A percentile compares a stretch with the other conserved stretches of the same genome.
Evolutionary conservation across 2,888 invertebrate genomes (phyloP).

Genomic region (Torymus tubicola): DNA sequence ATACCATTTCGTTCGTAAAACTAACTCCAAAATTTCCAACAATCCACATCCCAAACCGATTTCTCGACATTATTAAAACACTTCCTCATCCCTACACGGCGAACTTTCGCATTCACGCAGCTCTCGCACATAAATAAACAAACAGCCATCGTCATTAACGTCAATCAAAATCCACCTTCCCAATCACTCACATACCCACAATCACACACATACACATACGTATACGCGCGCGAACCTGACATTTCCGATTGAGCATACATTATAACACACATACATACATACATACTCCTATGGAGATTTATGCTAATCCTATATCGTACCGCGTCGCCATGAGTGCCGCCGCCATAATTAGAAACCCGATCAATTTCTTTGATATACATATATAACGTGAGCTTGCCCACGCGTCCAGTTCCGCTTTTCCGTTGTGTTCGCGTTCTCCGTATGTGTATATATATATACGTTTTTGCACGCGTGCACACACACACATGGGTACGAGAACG

Average conservation of each 20-base stretch:
- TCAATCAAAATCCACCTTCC: no score
- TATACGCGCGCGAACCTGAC: not conserved
- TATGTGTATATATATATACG: slow-evolving; percentile 5
- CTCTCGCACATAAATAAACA: no score
- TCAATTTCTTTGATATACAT: slow-evolving; percentile 65
- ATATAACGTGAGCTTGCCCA: slow-evolving; percentile 50
- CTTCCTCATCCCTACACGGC: no score
- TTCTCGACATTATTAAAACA: no score
- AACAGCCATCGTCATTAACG: no score
- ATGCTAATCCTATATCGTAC: slow-evolving; percentile 63
- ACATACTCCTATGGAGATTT: slow-evolving; percentile 66
- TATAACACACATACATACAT: not conserved
- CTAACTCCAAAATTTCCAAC: no score
- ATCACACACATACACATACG: no score
- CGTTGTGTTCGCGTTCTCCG: not conserved
- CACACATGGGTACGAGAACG: slow-evolving; percentile 34
- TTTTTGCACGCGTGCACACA: slow-evolving; percentile 53
- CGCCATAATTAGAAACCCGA: slow-evolving; percentile 68
- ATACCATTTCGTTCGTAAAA: no score
- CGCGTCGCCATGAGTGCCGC: not conserved
- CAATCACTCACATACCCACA: no score
- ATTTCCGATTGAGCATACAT: slow-evolving; percentile 1
- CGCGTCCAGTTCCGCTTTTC: slow-evolving; percentile 21
- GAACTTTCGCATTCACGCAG: no score
- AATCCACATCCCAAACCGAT: no score